phyloP scores from a whole-genome alignment of 2,888 invertebrate species.

The Chesias legatella region DNA sequence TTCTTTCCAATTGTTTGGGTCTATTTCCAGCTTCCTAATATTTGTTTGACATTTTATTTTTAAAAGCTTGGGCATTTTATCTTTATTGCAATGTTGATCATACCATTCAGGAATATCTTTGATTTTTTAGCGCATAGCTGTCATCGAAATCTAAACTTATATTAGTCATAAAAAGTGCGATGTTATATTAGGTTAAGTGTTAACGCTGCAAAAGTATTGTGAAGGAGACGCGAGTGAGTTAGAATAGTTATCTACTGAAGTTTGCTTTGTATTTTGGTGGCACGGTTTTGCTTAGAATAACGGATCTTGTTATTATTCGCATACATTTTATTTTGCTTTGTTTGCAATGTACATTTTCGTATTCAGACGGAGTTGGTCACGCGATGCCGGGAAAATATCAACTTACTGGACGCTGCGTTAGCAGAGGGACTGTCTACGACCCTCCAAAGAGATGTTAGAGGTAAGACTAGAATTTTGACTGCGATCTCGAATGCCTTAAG shows the following conservation, averaged over 20 bases:
- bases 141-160: not conserved
- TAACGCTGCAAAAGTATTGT: conserved; percentile 29
- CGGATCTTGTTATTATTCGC: conserved; percentile 1
- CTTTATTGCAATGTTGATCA: conserved; percentile 17
- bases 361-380: conserved; percentile 90
- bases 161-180: not conserved
- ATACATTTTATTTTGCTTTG: conserved; percentile 19
- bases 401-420: conserved; percentile 86
- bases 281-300: conserved; percentile 7
- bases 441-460: conserved; percentile 81
- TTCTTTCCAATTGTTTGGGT: conserved; percentile 30
- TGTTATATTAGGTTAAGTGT: conserved; percentile 7
- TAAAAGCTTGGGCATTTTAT: conserved; percentile 39
- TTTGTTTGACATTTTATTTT: conserved; percentile 44
- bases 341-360: conserved; percentile 44
- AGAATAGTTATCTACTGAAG: conserved; percentile 26
- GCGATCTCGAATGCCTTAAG: not conserved
- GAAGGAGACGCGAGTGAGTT: conserved; percentile 42
- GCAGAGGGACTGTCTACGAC: conserved; percentile 77
- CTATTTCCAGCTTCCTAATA: conserved; percentile 47
- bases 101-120: not conserved
- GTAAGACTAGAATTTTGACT: conserved; percentile 53
- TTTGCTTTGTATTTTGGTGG: conserved; percentile 21
- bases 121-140: not conserved
- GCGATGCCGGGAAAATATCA: conserved; percentile 92